Evolutionary conservation across 1,140 invertebrate genomes (phyloP).

Genomic region (Bombus huntii): DNA sequence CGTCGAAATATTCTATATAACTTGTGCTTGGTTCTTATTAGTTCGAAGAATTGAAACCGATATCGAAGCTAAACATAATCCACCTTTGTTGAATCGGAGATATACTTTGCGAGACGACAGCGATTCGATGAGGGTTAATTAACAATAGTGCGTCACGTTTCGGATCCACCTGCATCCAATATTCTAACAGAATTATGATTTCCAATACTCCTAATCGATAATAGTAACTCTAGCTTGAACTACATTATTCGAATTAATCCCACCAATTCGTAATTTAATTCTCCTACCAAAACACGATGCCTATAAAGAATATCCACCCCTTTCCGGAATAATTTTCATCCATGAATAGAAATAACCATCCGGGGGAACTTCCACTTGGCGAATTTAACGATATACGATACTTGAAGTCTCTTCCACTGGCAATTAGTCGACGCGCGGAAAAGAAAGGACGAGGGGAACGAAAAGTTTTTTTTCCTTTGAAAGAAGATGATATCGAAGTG

Average conservation of each 20-base stretch:
- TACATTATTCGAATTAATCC: background rate
- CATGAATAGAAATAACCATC: background rate
- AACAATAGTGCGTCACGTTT: background rate
- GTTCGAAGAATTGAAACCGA: background rate
- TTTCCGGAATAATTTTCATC: background rate
- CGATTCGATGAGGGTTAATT: background rate
- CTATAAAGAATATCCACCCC: background rate
- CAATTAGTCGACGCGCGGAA: background rate
- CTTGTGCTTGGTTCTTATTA: no score
- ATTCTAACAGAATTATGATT: background rate
- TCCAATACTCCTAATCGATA: background rate
- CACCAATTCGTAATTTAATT: background rate
- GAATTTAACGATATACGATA: constrained; percentile 8
- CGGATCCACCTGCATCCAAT: background rate
- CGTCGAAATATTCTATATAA: no score
- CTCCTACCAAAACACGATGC: background rate
- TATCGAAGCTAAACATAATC: background rate
- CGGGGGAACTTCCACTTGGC: background rate
- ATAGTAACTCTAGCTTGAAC: background rate
- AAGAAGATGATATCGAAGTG: constrained; percentile 44
- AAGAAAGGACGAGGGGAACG: background rate
- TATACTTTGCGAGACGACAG: background rate
- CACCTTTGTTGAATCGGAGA: background rate
- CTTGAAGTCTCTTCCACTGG: background rate
- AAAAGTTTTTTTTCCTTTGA: constrained; percentile 29